These are phyloP conservation scores for Solenopsis invicta DNA, from an alignment of 1,140 invertebrate species.

Conservation along the genomic window DNA sequence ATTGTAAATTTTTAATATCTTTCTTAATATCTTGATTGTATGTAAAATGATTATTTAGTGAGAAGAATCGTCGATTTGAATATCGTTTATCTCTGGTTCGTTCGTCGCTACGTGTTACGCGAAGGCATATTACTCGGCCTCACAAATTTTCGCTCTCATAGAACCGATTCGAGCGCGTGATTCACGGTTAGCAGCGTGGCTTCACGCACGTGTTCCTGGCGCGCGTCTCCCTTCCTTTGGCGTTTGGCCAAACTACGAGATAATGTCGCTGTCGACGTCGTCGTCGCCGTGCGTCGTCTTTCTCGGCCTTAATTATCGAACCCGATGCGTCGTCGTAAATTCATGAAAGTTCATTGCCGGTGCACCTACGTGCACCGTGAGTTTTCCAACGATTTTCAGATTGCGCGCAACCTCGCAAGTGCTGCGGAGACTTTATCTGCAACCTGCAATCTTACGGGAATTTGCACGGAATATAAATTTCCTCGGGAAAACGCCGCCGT, in stretches of 20 bases:
- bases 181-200: conserved; percentile 67
- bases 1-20: background rate
- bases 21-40: background rate
- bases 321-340: conserved; percentile 66
- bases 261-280: conserved; percentile 50
- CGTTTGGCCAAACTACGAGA: conserved; percentile 62
- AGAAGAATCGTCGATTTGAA: conserved; percentile 4
- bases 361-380: background rate
- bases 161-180: conserved; percentile 66
- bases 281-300: conserved; percentile 55
- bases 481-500: background rate
- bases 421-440: background rate
- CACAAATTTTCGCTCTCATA: conserved; percentile 57
- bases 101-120: background rate
- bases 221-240: conserved; percentile 69
- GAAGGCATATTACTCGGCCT: conserved; percentile 2
- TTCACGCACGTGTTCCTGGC: conserved; percentile 77
- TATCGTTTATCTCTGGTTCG: background rate
- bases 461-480: background rate
- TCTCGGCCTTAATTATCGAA: conserved; percentile 72
- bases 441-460: conserved; percentile 27
- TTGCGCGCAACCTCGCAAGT: conserved; percentile 23
- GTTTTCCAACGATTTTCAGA: conserved; percentile 52
- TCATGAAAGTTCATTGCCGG: conserved; percentile 73
- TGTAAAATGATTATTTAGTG: background rate